Evolutionary conservation across 2,888 invertebrate genomes (phyloP).

Genomic region (Diabrotica balteata): DNA sequence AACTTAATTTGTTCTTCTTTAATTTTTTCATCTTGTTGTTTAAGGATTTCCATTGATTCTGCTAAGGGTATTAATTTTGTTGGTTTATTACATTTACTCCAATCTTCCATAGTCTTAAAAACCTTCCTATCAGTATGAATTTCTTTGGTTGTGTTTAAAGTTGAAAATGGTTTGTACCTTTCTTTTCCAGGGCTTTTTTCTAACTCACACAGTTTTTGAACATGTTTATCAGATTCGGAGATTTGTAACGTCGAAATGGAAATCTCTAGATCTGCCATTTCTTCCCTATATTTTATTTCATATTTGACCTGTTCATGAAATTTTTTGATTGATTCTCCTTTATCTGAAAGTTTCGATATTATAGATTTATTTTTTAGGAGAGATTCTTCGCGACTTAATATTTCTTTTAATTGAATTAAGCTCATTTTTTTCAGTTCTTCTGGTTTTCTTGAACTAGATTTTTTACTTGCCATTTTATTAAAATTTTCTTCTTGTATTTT

Average conservation of each 20-base stretch:
- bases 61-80: slow-evolving; percentile 38
- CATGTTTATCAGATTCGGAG: slow-evolving; percentile 34
- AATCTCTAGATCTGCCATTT: slow-evolving; percentile 29
- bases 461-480: slow-evolving; percentile 9
- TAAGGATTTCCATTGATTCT: slow-evolving; percentile 38
- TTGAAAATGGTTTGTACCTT: slow-evolving; percentile 42
- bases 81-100: slow-evolving; percentile 33
- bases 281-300: slow-evolving; percentile 34
- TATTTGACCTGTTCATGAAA: slow-evolving; percentile 31
- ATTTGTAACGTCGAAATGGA: slow-evolving; percentile 30
- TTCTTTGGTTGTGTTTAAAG: slow-evolving; percentile 33
- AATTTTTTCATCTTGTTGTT: slow-evolving; percentile 37
- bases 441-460: slow-evolving; percentile 14
- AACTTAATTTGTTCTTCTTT: slow-evolving; percentile 29
- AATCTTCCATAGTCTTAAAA: slow-evolving; percentile 37
- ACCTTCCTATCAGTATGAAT: slow-evolving; percentile 32
- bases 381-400: slow-evolving; percentile 33
- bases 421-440: slow-evolving; percentile 28
- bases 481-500: no score
- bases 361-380: slow-evolving; percentile 37
- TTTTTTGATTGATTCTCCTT: slow-evolving; percentile 37
- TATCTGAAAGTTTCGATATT: slow-evolving; percentile 37
- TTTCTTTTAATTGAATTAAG: slow-evolving; percentile 36
- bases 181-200: slow-evolving; percentile 39
- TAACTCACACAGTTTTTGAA: slow-evolving; percentile 37